Conservation (phyloP, 1,140 invertebrate species). For the Armadillidium nasatum region DNA sequence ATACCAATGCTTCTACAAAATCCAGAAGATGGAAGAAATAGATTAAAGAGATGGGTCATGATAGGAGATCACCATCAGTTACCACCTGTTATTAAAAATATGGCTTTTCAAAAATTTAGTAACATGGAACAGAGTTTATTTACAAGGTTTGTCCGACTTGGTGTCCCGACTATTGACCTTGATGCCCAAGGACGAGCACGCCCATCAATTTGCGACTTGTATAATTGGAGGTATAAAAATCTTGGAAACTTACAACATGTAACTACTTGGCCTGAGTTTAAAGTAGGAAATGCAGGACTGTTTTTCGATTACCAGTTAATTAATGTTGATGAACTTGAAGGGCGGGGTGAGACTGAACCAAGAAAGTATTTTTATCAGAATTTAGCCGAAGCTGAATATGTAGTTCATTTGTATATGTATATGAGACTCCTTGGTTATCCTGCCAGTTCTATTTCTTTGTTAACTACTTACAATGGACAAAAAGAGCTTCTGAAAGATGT, state of each 20-base stretch:
- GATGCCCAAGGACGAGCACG: constrained; percentile 95
- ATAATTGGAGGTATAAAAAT: constrained; percentile 96
- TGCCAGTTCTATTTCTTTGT: constrained; percentile 92
- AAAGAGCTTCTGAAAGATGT: constrained; percentile 96
- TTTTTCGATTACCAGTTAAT: constrained; percentile 90
- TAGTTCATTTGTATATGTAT: constrained; percentile 97
- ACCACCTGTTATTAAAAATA: constrained; percentile 98
- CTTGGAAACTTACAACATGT: constrained; percentile 90
- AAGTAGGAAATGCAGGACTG: constrained; percentile 86
- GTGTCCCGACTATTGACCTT: constrained; percentile 92
- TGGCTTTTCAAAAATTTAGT: constrained; percentile 99
- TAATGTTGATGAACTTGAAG: constrained; percentile 95
- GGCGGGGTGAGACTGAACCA: constrained; percentile 93
- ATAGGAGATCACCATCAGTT: constrained; percentile 99
- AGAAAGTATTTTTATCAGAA: constrained; percentile 99
- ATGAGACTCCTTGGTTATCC: constrained; percentile 97
- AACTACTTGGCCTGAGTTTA: constrained; percentile 72
- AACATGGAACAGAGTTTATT: constrained; percentile 99
- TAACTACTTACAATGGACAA: constrained; percentile 99
- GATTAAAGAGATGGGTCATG: constrained; percentile 99
- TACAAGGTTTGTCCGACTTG: constrained; percentile 88
- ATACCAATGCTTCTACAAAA: constrained; percentile 96
- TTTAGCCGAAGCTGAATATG: constrained; percentile 96
- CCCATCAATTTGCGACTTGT: constrained; percentile 84
- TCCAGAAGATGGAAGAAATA: constrained; percentile 89